Percentiles rank a stretch among this genome's conserved stretches.
Conservation (phyloP, 1,140 invertebrate genomes). For the Bicyclus anynana region DNA sequence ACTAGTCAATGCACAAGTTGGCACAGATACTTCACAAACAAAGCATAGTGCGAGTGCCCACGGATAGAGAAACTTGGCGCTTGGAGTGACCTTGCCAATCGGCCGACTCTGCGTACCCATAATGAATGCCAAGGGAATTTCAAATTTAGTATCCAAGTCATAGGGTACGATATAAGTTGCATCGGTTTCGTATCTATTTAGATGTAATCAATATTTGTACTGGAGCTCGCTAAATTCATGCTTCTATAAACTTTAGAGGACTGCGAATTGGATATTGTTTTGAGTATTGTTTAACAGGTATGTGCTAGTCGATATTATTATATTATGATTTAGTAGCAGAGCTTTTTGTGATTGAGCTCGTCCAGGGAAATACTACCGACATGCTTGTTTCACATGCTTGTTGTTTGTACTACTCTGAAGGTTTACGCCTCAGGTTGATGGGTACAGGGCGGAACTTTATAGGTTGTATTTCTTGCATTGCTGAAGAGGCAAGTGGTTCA, state of each 20-base stretch:
- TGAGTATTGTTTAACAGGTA: not conserved
- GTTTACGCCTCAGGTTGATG: no score
- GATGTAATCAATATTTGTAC: not conserved
- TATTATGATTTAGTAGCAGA: no score
- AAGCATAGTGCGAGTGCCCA: not conserved
- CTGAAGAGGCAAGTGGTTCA: no score
- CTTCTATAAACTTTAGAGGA: not conserved
- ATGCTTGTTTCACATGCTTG: no score
- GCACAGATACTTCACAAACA: constrained; percentile 19
- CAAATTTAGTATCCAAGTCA: not conserved
- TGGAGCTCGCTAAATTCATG: constrained; percentile 2
- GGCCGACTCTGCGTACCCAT: not conserved
- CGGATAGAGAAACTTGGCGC: constrained; percentile 31
- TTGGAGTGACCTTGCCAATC: constrained; percentile 23
- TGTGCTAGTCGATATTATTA: no score
- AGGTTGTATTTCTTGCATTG: no score
- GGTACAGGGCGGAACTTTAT: no score
- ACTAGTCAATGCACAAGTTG: not conserved
- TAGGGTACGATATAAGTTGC: not conserved
- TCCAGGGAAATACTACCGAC: no score
- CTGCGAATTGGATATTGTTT: not conserved
- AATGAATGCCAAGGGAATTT: not conserved
- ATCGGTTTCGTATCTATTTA: not conserved
- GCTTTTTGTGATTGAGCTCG: no score
- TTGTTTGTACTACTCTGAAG: no score